phyloP scores from a whole-genome alignment of 2,888 invertebrate species.

The Lymantria monacha region DNA sequence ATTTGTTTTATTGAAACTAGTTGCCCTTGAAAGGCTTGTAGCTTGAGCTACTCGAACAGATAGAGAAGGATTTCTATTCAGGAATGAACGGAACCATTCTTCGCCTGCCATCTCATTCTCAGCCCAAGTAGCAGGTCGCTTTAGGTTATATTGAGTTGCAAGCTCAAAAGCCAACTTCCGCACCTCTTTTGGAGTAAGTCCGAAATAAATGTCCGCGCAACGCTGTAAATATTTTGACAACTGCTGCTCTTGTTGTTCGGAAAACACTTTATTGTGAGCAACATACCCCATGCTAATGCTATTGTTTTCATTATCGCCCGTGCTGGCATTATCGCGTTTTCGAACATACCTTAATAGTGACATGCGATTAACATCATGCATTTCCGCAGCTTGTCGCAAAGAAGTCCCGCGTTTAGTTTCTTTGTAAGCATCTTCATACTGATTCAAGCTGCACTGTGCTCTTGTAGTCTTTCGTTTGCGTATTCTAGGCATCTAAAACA shows the following conservation, averaged over 20 bases:
- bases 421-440: conserved; percentile 6
- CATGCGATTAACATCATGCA: not conserved
- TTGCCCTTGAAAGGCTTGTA: too few relatives aligned
- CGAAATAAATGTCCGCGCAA: conserved; percentile 13
- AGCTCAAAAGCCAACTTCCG: too few relatives aligned
- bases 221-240: conserved; percentile 10
- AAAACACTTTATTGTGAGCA: too few relatives aligned
- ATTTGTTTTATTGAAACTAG: too few relatives aligned
- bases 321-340: conserved; percentile 4
- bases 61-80: not conserved
- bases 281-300: conserved; percentile 10
- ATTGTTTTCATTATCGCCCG: not conserved
- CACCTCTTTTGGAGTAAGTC: conserved; percentile 7
- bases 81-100: not conserved
- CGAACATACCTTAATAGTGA: conserved; percentile 5
- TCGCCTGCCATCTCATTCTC: conserved; percentile 5
- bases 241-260: conserved; percentile 3
- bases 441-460: too few relatives aligned
- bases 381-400: not conserved
- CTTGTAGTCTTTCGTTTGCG: too few relatives aligned
- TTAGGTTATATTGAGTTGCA: conserved; percentile 5
- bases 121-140: conserved; percentile 6
- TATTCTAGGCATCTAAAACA: too few relatives aligned
- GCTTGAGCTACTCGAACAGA: not conserved
- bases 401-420: not conserved